Conservation (phyloP, 2,113 vertebrate species). For the Dasyornis broadbenti region DNA sequence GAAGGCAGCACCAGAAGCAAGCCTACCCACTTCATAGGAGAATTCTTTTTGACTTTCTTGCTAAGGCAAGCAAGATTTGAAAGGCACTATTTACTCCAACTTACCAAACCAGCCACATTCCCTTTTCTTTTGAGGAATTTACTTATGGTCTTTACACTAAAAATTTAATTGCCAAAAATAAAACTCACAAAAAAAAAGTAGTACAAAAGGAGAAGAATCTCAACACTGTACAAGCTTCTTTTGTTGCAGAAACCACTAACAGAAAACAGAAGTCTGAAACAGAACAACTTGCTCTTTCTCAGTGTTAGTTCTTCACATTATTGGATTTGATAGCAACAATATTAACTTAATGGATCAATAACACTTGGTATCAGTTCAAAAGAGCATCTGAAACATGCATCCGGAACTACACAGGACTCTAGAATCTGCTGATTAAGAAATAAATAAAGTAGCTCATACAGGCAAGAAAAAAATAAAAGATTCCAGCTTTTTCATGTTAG, state of each 20-base stretch:
- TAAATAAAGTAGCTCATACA: background rate
- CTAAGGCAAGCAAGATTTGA: background rate
- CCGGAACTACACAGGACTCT: background rate
- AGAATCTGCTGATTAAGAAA: background rate
- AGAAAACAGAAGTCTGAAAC: background rate
- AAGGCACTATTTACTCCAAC: rapidly evolving
- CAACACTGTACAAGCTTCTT: background rate
- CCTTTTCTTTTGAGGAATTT: background rate
- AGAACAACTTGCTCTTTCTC: background rate
- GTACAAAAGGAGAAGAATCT: background rate
- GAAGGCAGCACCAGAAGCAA: background rate
- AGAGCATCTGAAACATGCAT: background rate
- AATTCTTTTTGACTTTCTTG: background rate
- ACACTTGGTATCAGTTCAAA: background rate
- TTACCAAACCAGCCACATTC: background rate
- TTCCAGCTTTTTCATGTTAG: background rate
- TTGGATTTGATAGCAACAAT: background rate
- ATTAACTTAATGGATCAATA: background rate
- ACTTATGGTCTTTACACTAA: background rate
- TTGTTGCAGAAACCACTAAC: rapidly evolving
- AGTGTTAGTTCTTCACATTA: background rate
- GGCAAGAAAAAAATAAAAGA: background rate
- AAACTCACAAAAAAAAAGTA: background rate
- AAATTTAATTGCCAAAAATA: background rate
- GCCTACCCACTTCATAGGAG: background rate